phyloP scores from a whole-genome alignment of 1,140 invertebrate species.

The Anastrepha ludens region DNA sequence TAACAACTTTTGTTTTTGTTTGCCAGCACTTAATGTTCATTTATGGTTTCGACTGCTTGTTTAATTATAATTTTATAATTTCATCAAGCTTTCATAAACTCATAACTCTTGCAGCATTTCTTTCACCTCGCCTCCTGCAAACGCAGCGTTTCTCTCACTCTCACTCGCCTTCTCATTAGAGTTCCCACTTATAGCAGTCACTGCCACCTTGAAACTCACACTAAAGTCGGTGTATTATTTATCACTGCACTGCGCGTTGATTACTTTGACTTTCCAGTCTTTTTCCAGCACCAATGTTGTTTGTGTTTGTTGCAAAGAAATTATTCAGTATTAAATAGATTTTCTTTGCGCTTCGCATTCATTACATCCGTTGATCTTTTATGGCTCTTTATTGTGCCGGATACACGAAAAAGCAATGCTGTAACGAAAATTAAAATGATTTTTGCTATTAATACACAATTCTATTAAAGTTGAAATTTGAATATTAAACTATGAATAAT shows the following conservation, averaged over 20 bases:
- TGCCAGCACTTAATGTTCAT: conserved; percentile 54
- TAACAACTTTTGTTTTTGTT: background rate
- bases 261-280: background rate
- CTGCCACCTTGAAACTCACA: background rate
- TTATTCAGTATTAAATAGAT: conserved; percentile 33
- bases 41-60: conserved; percentile 55
- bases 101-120: conserved; percentile 8
- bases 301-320: background rate
- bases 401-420: conserved; percentile 16
- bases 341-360: background rate
- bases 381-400: background rate
- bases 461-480: conserved; percentile 41
- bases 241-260: conserved; percentile 9
- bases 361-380: conserved; percentile 33
- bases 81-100: conserved; percentile 54
- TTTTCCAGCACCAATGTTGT: background rate
- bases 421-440: conserved; percentile 31
- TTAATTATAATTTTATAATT: conserved; percentile 55
- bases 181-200: background rate
- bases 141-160: background rate
- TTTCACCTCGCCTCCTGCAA: background rate
- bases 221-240: background rate
- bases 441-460: conserved; percentile 50
- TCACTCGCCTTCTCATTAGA: background rate
- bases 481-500: conserved; percentile 50